Evolutionary conservation across 2,113 vertebrate species (phyloP).

Genomic region (Sebastes fasciatus): DNA sequence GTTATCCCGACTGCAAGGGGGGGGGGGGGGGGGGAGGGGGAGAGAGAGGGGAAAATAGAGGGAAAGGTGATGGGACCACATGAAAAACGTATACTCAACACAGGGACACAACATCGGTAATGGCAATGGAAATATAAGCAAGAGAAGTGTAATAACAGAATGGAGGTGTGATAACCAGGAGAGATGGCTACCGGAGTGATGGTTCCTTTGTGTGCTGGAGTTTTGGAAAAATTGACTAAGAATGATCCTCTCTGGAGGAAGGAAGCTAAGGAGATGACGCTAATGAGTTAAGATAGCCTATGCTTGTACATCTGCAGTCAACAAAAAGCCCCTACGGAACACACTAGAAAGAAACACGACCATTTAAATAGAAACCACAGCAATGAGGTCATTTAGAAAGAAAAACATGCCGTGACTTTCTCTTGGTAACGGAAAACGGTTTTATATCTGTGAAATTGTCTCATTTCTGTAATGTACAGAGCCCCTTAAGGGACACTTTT

Average conservation of each 20-base stretch:
- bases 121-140: neutral
- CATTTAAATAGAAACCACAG: neutral
- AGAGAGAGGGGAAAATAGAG: neutral
- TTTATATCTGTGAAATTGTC: neutral
- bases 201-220: slow-evolving; percentile 17
- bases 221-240: slow-evolving; percentile 36
- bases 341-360: neutral
- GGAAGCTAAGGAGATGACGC: slow-evolving; percentile 9
- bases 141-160: neutral
- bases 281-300: slow-evolving; percentile 11
- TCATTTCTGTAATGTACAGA: neutral
- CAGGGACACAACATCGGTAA: neutral
- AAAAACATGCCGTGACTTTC: neutral
- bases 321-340: slow-evolving; percentile 3
- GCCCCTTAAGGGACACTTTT: too few relatives aligned
- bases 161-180: slow-evolving; percentile 4
- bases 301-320: neutral
- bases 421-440: too few relatives aligned
- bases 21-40: neutral
- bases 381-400: neutral
- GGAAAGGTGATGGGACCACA: neutral
- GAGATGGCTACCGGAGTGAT: slow-evolving; percentile 17
- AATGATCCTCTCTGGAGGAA: slow-evolving; percentile 26
- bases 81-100: neutral
- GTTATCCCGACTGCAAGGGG: slow-evolving; percentile 91